phyloP scores from a whole-genome alignment of 2,113 vertebrate species.

The Hippopotamus amphibius region DNA sequence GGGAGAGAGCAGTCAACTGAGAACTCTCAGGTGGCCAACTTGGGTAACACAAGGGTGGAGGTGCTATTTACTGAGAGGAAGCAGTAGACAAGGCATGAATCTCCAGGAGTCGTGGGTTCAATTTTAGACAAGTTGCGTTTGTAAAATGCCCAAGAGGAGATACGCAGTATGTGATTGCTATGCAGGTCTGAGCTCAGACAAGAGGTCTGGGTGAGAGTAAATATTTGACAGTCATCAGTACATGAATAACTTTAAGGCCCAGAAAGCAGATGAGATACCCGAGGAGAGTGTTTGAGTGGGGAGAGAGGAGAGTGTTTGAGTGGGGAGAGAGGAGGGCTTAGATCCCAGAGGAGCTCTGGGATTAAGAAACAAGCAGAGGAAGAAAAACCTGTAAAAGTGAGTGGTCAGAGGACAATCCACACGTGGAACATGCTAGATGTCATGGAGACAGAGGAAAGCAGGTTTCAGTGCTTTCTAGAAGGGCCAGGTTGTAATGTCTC shows the following conservation, averaged over 20 bases:
- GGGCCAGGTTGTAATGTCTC: not conserved
- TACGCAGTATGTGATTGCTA: not conserved
- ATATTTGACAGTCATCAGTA: not conserved
- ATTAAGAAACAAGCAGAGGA: not conserved
- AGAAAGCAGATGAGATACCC: not conserved
- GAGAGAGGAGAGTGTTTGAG: not conserved
- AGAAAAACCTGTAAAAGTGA: not conserved
- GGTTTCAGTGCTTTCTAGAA: not conserved
- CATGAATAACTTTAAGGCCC: not conserved
- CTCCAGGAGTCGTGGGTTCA: not conserved
- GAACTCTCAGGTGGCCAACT: not conserved
- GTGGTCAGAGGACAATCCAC: not conserved
- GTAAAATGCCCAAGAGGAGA: not conserved
- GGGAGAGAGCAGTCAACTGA: not conserved
- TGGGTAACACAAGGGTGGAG: not conserved
- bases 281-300: not conserved
- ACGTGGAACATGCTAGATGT: not conserved
- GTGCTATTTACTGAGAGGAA: not conserved
- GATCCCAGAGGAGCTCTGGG: not conserved
- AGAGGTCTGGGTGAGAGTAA: not conserved
- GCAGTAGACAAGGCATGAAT: not conserved
- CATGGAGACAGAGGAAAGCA: not conserved
- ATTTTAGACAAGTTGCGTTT: not conserved
- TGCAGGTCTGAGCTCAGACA: not conserved
- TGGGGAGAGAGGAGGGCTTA: not conserved